Conservation (phyloP, 2,113 vertebrate genomes). For the Ictalurus furcatus region DNA sequence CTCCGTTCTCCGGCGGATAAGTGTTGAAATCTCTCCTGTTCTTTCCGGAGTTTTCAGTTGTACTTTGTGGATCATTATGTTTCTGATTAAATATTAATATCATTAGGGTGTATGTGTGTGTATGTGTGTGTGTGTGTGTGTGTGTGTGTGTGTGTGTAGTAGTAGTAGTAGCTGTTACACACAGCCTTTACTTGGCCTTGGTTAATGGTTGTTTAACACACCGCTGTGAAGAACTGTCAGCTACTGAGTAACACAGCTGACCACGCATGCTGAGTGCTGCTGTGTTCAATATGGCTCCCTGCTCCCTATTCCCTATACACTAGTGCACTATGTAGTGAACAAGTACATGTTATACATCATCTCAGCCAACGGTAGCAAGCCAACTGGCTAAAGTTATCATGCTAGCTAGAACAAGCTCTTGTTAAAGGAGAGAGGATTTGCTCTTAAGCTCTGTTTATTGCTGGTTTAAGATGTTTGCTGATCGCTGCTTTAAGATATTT, state of each 20-base stretch:
- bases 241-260: conserved; percentile 26
- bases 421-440: neutral
- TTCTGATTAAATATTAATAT: conserved; percentile 61
- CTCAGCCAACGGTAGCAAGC: neutral
- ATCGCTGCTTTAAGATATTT: neutral
- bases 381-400: neutral
- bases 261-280: neutral
- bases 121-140: conserved; percentile 20
- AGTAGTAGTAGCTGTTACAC: conserved; percentile 20
- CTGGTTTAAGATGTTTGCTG: neutral
- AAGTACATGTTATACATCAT: neutral
- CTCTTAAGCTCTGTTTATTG: neutral
- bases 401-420: neutral
- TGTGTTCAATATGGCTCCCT: neutral
- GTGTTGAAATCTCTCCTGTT: conserved; percentile 54
- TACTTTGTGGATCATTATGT: conserved; percentile 44
- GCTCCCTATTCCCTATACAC: neutral
- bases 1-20: conserved; percentile 41
- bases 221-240: conserved; percentile 51
- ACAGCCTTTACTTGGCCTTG: neutral
- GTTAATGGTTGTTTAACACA: conserved; percentile 46
- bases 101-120: neutral
- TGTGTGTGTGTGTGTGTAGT: conserved; percentile 8
- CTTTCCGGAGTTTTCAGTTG: conserved; percentile 40
- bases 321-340: neutral